phyloP scores from a whole-genome alignment of 1,140 invertebrate genomes.

The Zaprionus gabonicus region DNA sequence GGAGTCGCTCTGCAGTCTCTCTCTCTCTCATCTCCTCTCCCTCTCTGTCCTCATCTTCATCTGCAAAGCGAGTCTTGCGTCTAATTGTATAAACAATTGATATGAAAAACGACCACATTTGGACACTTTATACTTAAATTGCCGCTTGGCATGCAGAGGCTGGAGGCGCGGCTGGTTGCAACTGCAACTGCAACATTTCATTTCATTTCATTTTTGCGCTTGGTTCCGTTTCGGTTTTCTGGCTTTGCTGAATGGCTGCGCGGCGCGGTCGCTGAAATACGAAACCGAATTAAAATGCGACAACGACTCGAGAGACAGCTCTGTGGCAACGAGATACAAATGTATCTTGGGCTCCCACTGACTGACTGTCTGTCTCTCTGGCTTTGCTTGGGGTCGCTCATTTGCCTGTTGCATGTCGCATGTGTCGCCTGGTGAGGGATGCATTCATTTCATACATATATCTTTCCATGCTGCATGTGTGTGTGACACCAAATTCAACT shows the following conservation, averaged over 20 bases:
- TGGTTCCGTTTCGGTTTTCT: conserved; percentile 77
- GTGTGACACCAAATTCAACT: conserved; percentile 34
- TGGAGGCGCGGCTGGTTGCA: conserved; percentile 45
- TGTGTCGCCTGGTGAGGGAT: not conserved
- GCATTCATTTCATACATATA: conserved; percentile 28
- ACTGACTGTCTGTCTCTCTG: conserved; percentile 24
- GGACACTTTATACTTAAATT: conserved; percentile 81
- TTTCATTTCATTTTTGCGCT: conserved; percentile 13
- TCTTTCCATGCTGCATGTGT: conserved; percentile 9
- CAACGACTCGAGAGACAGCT: conserved; percentile 15
- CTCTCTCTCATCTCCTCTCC: not conserved
- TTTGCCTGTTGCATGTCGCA: conserved; percentile 38
- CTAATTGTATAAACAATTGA: conserved; percentile 78
- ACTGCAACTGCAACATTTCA: conserved; percentile 44
- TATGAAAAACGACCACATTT: conserved; percentile 74
- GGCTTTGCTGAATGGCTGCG: conserved; percentile 72
- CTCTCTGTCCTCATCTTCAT: not conserved
- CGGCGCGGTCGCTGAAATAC: conserved; percentile 66
- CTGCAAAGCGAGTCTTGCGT: conserved; percentile 53
- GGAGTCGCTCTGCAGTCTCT: not conserved
- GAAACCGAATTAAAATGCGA: conserved; percentile 44
- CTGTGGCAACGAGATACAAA: conserved; percentile 38
- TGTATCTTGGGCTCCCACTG: conserved; percentile 29
- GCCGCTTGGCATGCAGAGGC: conserved; percentile 71
- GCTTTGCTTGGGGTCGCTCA: conserved; percentile 71